Evolutionary conservation across 2,797 vertebrate species (phyloP).

Genomic region (Hemitrygon akajei): DNA sequence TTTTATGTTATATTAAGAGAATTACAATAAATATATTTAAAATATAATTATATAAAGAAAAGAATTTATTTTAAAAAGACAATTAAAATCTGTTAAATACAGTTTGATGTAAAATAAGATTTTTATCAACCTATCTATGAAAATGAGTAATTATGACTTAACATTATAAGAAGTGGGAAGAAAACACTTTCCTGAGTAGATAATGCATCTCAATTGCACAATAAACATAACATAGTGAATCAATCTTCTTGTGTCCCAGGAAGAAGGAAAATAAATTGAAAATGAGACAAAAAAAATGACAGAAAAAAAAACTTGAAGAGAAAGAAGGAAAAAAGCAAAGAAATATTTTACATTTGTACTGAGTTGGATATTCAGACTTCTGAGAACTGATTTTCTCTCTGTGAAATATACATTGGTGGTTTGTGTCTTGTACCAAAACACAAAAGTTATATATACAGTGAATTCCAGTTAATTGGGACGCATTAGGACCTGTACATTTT

Average conservation of each 20-base stretch:
- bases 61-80: not conserved
- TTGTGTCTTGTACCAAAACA: not conserved
- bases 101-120: constrained; percentile 4
- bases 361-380: not conserved
- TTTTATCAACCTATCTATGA: not conserved
- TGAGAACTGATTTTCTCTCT: not conserved
- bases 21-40: not conserved
- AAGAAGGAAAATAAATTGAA: not conserved
- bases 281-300: not conserved
- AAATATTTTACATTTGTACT: not conserved
- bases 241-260: not conserved
- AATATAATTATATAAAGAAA: not conserved
- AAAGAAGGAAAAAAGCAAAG: not conserved
- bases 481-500: too few species aligned
- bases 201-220: not conserved
- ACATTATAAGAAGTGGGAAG: too few species aligned
- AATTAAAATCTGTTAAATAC: not conserved
- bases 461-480: too few species aligned
- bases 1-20: not conserved
- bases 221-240: not conserved
- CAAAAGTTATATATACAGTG: not conserved
- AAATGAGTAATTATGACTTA: not conserved
- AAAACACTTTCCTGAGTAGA: not conserved
- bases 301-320: not conserved
- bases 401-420: not conserved